Conservation (phyloP, 1,140 invertebrate genomes). For the Anagrus nilaparvatae region DNA sequence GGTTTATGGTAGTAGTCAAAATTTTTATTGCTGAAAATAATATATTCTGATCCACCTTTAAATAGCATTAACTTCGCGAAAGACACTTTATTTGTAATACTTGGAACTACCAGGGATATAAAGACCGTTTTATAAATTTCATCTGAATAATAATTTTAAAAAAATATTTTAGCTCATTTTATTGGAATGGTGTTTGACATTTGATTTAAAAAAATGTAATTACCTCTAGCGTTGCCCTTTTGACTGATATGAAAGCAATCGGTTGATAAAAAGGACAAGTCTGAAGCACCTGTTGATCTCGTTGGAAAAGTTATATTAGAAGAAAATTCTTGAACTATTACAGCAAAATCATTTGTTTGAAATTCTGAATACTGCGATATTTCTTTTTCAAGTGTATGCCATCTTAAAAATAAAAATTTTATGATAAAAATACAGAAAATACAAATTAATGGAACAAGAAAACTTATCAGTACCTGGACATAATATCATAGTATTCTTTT, state of each 20-base stretch:
- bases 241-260: conserved; percentile 68
- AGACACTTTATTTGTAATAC: too few species aligned
- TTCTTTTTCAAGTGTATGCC: conserved; percentile 29
- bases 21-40: too few species aligned
- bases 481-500: conserved; percentile 28
- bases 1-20: too few species aligned
- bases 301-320: conserved; percentile 34
- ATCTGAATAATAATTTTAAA: conserved; percentile 3
- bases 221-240: conserved; percentile 48
- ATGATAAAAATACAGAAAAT: conserved; percentile 6
- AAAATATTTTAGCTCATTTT: neutral
- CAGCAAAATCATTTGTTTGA: conserved; percentile 52
- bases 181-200: neutral
- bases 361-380: conserved; percentile 38
- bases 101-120: too few species aligned
- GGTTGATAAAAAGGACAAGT: conserved; percentile 50
- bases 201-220: too few species aligned
- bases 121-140: conserved; percentile 1
- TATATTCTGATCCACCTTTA: too few species aligned
- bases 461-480: conserved; percentile 25
- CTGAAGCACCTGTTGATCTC: conserved; percentile 33
- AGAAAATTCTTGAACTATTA: conserved; percentile 49
- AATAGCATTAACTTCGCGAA: too few species aligned
- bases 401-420: conserved; percentile 19
- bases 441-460: conserved; percentile 12